Evolutionary conservation across 1,140 invertebrate species (phyloP).

Genomic region (Stegodyphus dumicola): DNA sequence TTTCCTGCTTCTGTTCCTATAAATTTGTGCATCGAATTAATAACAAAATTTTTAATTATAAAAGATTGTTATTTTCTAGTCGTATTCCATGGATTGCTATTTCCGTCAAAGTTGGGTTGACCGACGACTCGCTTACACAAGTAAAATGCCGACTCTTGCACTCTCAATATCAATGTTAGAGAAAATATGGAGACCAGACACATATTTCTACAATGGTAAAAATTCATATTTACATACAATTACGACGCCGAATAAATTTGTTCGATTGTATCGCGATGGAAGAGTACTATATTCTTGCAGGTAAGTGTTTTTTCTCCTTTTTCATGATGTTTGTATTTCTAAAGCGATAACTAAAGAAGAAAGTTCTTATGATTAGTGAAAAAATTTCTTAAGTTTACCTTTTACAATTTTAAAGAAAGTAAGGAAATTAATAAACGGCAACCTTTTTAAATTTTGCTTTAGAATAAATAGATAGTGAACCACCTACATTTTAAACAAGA

Average conservation of each 20-base stretch:
- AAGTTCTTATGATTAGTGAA: too few species aligned
- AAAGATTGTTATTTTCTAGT: constrained; percentile 71
- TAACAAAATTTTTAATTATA: too few species aligned
- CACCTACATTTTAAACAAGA: too few species aligned
- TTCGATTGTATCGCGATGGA: constrained; percentile 84
- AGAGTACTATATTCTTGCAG: constrained; percentile 95
- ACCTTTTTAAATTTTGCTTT: too few species aligned
- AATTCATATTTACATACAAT: constrained; percentile 84
- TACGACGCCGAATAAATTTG: constrained; percentile 92
- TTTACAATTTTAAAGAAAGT: too few species aligned
- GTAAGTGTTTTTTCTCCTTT: constrained; percentile 70
- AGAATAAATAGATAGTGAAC: too few species aligned
- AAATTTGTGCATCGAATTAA: too few species aligned
- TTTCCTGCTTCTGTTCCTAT: too few species aligned
- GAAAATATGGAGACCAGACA: constrained; percentile 95
- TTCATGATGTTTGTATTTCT: too few species aligned
- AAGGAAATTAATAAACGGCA: too few species aligned
- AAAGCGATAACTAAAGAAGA: too few species aligned
- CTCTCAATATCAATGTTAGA: constrained; percentile 91
- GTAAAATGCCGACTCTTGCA: constrained; percentile 79
- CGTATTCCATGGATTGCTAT: constrained; percentile 97
- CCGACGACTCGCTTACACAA: constrained; percentile 81
- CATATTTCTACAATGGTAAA: constrained; percentile 91
- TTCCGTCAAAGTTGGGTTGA: constrained; percentile 91
- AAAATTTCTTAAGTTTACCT: too few species aligned